These are phyloP conservation scores for Dryobates pubescens DNA, from an alignment of 2,797 vertebrate species.

Conservation along the genomic window DNA sequence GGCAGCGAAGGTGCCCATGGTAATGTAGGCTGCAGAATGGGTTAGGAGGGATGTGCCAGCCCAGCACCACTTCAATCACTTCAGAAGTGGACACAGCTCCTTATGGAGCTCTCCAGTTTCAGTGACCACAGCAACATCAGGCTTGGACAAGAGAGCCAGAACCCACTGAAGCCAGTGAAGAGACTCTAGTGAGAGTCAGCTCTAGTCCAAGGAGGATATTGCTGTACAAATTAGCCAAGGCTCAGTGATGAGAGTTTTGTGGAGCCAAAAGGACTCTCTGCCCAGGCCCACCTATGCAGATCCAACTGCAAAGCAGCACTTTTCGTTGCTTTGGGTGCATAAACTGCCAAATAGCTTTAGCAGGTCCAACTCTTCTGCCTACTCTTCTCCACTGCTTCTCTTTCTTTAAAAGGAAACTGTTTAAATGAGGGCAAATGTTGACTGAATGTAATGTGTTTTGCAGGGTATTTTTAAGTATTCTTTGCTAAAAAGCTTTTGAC, in stretches of 20 bases:
- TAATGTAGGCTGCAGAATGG: not conserved
- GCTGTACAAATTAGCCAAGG: not conserved
- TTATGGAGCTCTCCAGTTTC: not conserved
- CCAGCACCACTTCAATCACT: not conserved
- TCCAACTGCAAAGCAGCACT: not conserved
- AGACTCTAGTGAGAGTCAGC: not conserved
- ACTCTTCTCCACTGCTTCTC: not conserved
- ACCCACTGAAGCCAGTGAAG: not conserved
- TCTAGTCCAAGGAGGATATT: not conserved
- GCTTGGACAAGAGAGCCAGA: not conserved
- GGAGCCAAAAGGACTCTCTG: not conserved
- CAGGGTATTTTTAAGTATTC: not conserved
- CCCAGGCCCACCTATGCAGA: not conserved
- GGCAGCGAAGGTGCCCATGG: not conserved
- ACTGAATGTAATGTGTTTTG: not conserved
- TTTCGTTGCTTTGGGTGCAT: not conserved
- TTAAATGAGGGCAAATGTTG: not conserved
- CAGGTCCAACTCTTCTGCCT: not conserved
- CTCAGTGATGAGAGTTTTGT: not conserved
- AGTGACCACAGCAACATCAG: not conserved
- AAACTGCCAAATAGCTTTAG: not conserved
- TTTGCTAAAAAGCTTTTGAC: slow-evolving; percentile 16
- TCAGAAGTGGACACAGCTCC: not conserved
- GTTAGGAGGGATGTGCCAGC: not conserved
- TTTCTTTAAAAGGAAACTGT: slow-evolving; percentile 26